phyloP scores from a whole-genome alignment of 2,113 vertebrate species.

The Serinus canaria region DNA sequence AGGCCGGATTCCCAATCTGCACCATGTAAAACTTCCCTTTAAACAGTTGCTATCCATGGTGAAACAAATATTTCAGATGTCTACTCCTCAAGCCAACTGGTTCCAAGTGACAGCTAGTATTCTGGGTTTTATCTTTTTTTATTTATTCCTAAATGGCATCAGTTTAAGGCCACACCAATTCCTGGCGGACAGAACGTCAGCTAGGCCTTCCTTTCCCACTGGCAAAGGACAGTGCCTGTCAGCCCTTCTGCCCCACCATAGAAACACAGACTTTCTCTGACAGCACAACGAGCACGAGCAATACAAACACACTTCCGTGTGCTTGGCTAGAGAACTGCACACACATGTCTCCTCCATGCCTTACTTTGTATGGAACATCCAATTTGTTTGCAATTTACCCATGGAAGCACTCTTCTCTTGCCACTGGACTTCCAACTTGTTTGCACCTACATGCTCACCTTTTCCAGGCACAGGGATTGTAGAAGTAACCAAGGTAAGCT shows the following conservation, averaged over 20 bases:
- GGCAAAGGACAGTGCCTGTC: accelerated
- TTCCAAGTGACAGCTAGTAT: neutral
- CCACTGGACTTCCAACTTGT: neutral
- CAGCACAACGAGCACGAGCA: neutral
- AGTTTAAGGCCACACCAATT: neutral
- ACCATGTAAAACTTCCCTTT: neutral
- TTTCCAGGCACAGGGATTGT: neutral
- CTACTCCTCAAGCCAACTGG: neutral
- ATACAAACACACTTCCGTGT: neutral
- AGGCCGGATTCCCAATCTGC: neutral
- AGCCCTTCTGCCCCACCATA: neutral
- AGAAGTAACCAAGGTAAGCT: neutral
- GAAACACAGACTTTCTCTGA: neutral
- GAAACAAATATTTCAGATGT: neutral
- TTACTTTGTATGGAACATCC: neutral
- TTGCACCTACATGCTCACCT: accelerated
- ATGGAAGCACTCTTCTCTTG: neutral
- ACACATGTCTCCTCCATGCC: neutral
- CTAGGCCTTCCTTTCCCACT: neutral
- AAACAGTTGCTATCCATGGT: neutral
- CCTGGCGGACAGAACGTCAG: neutral
- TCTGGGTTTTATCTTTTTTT: neutral
- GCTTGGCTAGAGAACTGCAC: neutral
- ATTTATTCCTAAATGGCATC: neutral
- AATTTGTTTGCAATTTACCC: neutral